Conservation (phyloP, 2,888 invertebrate species). For the Toxonevra muliebris region DNA sequence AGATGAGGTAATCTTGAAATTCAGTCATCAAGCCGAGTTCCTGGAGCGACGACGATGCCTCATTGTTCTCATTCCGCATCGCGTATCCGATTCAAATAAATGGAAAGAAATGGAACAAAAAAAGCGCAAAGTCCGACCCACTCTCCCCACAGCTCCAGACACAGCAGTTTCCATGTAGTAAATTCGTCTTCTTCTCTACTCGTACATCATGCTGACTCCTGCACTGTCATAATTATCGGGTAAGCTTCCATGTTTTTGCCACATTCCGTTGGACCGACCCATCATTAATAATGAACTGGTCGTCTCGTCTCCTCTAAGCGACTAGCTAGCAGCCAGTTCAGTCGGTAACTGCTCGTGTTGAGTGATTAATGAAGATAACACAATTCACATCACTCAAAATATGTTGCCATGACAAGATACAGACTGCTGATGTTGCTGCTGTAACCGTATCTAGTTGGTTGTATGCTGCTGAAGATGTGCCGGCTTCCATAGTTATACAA, state of each 20-base stretch:
- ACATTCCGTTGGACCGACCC: slow-evolving; percentile 48
- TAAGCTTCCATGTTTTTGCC: slow-evolving; percentile 53
- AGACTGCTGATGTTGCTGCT: neutral
- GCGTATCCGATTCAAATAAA: no score
- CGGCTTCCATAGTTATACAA: slow-evolving; percentile 5
- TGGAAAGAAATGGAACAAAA: no score
- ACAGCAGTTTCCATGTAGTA: slow-evolving; percentile 27
- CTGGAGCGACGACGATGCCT: slow-evolving; percentile 13
- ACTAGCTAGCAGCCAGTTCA: neutral
- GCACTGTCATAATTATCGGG: slow-evolving; percentile 61
- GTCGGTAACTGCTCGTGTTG: slow-evolving; percentile 56
- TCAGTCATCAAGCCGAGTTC: slow-evolving; percentile 40
- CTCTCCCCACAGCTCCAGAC: neutral
- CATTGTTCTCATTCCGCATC: slow-evolving; percentile 9
- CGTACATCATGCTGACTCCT: slow-evolving; percentile 52
- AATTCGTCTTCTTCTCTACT: slow-evolving; percentile 46
- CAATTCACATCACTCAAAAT: slow-evolving; percentile 35
- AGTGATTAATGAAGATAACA: slow-evolving; percentile 62
- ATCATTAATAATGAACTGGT: slow-evolving; percentile 49
- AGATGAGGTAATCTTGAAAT: slow-evolving; percentile 37
- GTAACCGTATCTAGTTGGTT: slow-evolving; percentile 3
- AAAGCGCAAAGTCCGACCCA: neutral
- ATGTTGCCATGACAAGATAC: slow-evolving; percentile 16
- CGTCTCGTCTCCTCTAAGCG: slow-evolving; percentile 16
- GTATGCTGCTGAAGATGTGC: neutral